Evolutionary conservation across 2,888 invertebrate genomes (phyloP).

Genomic region (Adelognathus sp.): DNA sequence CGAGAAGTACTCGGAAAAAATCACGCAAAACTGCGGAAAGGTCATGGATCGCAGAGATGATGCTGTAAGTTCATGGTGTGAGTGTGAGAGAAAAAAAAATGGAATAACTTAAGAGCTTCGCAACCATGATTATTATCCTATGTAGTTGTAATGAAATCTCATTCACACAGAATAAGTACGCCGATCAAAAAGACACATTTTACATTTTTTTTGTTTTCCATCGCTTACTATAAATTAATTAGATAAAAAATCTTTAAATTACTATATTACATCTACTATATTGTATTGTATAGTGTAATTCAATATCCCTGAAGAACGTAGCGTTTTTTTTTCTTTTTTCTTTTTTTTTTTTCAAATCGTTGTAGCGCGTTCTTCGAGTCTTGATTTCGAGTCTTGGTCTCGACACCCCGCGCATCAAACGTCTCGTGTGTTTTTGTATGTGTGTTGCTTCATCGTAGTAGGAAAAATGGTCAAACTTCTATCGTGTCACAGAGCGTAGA

Average conservation of each 20-base stretch:
- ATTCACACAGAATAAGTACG: conserved; percentile 76
- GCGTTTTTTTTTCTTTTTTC: conserved; percentile 54
- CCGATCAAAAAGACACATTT: conserved; percentile 74
- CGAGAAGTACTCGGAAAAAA: background rate
- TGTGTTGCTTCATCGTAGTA: conserved; percentile 65
- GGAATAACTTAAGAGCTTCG: conserved; percentile 11
- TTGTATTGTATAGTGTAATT: conserved; percentile 73
- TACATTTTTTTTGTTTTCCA: conserved; percentile 65
- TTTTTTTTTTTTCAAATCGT: conserved; percentile 31
- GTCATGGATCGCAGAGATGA: background rate
- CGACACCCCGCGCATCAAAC: conserved; percentile 10
- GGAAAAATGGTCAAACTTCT: conserved; percentile 77
- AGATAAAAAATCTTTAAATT: conserved; percentile 79
- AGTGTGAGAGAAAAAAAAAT: conserved; percentile 25
- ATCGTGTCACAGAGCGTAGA: conserved; percentile 75
- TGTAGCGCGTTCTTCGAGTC: conserved; percentile 20
- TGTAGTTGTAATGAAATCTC: conserved; percentile 61
- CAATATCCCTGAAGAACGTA: conserved; percentile 75
- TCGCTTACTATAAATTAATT: conserved; percentile 79
- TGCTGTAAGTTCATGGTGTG: background rate
- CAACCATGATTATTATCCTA: conserved; percentile 26
- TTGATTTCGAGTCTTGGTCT: conserved; percentile 37
- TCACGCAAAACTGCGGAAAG: background rate
- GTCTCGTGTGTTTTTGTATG: no score
- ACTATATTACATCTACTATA: conserved; percentile 79